phyloP scores from a whole-genome alignment of 2,113 vertebrate genomes.

The Riparia riparia region DNA sequence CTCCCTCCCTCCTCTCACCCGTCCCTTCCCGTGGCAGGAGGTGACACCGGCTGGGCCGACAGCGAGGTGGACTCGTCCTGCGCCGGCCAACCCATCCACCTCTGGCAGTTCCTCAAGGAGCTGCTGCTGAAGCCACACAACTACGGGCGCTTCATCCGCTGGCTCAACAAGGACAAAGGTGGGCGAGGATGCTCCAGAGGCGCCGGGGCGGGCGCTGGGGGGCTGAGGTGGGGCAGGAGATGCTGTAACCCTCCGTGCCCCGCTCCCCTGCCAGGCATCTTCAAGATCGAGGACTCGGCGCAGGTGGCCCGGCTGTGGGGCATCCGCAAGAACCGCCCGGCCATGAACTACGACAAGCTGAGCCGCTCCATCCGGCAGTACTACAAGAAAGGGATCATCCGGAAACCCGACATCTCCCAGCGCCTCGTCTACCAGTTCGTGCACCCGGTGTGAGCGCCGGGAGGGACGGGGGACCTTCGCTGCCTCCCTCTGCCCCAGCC shows the following conservation, averaged over 20 bases:
- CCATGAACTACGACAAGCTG: slow-evolving; percentile 99
- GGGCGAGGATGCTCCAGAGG: background rate
- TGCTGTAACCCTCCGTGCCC: background rate
- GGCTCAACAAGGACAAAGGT: slow-evolving; percentile 99
- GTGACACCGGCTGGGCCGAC: slow-evolving; percentile 83
- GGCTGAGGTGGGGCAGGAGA: background rate
- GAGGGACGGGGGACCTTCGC: background rate
- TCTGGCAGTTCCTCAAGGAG: slow-evolving; percentile 97
- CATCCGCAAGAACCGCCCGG: slow-evolving; percentile 94
- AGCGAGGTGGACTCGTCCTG: slow-evolving; percentile 91
- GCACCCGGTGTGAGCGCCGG: slow-evolving; percentile 85
- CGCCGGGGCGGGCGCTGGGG: fast-evolving
- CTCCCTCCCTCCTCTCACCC: background rate
- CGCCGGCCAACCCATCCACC: slow-evolving; percentile 93
- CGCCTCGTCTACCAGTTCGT: slow-evolving; percentile 99
- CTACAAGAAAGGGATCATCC: slow-evolving; percentile 99
- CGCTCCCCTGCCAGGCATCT: slow-evolving; percentile 84
- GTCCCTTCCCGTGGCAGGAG: background rate
- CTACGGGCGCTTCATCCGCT: slow-evolving; percentile 95
- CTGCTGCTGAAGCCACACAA: slow-evolving; percentile 94
- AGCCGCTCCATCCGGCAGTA: slow-evolving; percentile 99
- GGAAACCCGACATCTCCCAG: slow-evolving; percentile 96
- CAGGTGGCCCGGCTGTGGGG: slow-evolving; percentile 97
- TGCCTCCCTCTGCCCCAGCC: background rate
- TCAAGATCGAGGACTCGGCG: slow-evolving; percentile 97